Base-by-base conservation (phyloP, 1,140 invertebrate species). In the Reticulitermes speratus region DNA sequence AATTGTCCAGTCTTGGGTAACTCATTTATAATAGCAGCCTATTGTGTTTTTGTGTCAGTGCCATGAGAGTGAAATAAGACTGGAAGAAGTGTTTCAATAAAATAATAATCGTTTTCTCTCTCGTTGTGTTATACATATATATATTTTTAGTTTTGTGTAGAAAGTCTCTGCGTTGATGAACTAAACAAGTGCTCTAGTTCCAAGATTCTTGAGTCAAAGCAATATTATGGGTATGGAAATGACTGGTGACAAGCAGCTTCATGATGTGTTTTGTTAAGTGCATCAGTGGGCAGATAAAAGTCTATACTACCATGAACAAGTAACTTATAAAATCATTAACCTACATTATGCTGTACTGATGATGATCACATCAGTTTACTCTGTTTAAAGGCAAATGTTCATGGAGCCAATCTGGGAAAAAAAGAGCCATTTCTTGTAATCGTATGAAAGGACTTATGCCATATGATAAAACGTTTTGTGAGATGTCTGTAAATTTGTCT, bases 91-190 rank as follows among this genome's bases (percentile, higher is more conserved):
- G 19, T 55, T 55, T 55, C 11, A 55, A 21, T 55, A 55, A 55
- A 55, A 55, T 55, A 5, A 16, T 55, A 55, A 55, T 16, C 5
- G 52, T 75, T 75, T 75, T 30, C n/a, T 25, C 65, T 75, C 65
- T 75, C 65, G n/a, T 30, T 14, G 65, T 75, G 65, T 75, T 75
- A 75, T 65, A 65, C 19, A 65, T 59, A 59, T 59, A 19, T 59
- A 59, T 59, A 59, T 59, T 75, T 75, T 75, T 14, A 75, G n/a
- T 75, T 75, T 30, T 75, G 65, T 75, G 65, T 75, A 75, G 65
- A 75, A 75, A 75, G 8, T n/a, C 23, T 69, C 52, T 52, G 52
- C 65, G n/a, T n/a, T 30, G 65, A 25, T 75, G n/a, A 75, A 30
- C 25, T 6, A 30, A 75, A 30, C 8, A 75, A 75, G n/a, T 75